Percentiles rank a stretch among this genome's conserved stretches.
phyloP scores from a whole-genome alignment of 2,888 invertebrate genomes.

The Ctena decussata region DNA sequence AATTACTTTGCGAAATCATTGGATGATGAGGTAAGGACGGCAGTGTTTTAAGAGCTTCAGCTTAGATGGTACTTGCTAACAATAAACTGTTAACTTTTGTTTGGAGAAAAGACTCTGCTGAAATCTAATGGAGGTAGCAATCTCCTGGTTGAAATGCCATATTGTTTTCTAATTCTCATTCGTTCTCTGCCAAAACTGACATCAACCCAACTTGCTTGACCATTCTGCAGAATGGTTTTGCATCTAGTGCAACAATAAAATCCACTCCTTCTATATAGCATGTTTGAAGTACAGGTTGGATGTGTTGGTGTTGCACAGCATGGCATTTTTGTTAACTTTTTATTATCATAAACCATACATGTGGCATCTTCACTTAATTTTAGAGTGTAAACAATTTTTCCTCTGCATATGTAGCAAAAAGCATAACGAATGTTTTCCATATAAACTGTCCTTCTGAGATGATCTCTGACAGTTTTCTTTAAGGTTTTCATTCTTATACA shows the following conservation, averaged over 20 bases:
- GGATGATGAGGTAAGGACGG: no score
- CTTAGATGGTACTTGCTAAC: no score
- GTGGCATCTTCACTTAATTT: neutral
- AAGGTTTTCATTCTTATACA: neutral
- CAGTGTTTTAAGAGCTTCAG: no score
- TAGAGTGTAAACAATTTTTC: neutral
- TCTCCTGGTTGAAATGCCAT: neutral
- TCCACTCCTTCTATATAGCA: neutral
- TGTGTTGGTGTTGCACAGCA: neutral
- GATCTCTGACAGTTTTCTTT: neutral
- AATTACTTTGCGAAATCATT: no score
- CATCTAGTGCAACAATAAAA: neutral
- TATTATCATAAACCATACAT: neutral
- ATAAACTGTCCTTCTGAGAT: neutral
- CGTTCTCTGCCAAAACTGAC: neutral
- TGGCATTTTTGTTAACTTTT: neutral
- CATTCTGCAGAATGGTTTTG: neutral
- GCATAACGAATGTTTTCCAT: neutral
- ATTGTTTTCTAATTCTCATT: neutral
- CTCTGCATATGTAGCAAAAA: neutral
- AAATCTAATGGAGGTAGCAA: no score
- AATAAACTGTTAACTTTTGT: no score
- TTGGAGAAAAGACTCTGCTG: no score
- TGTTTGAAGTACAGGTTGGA: neutral
- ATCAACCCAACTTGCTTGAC: neutral